Base-by-base conservation (phyloP, 2,797 vertebrate genomes). In the Sorex maritimensis region DNA sequence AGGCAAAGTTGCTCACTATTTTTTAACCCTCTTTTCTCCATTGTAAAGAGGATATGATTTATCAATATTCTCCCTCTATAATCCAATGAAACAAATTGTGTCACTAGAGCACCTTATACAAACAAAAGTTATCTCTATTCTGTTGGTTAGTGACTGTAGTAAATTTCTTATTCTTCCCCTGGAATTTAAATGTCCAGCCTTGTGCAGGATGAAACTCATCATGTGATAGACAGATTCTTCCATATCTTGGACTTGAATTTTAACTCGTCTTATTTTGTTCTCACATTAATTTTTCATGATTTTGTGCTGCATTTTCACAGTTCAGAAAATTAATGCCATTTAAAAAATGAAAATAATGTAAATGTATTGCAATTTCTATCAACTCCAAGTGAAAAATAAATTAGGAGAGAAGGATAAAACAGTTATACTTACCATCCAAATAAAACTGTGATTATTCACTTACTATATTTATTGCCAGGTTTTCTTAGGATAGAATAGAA, bases 321-420 rank as follows among this genome's bases (percentile, higher is more conserved):
- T 93, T 77, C 14, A 44, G 69, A 81, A 92, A 63, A 85, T 78
- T 61, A 77, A 24, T 78, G 17, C 61, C 46, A 8, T 46, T 44
- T 69, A 80, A 72, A 72, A 94, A 71, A 69, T 69, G 68, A 63
- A 92, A 69, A 44, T 90, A 55, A 69, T 28, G 21, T 2, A 28
- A 80, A 38, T 13, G 0, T 68, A 52, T 58, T 80, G 30, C 28
- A 46, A 67, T 55, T 9, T 58, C 14, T 34, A 44, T 52, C 55
- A 6, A 26, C 26, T n/a, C 52, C 6, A n/a, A 41, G 55, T 71
- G 90, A 89, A 46, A 13, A 19, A 65, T 41, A 49, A 30, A n/a
- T 19, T 44, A 6, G 81, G 34, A 61, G 41, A 81, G 28, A 67
- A 44, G 75, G 13, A 72, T 2, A 61, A 61, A 23, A 61, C 7